Conservation (phyloP, 2,797 vertebrate species). For the Thalassophryne amazonica region DNA sequence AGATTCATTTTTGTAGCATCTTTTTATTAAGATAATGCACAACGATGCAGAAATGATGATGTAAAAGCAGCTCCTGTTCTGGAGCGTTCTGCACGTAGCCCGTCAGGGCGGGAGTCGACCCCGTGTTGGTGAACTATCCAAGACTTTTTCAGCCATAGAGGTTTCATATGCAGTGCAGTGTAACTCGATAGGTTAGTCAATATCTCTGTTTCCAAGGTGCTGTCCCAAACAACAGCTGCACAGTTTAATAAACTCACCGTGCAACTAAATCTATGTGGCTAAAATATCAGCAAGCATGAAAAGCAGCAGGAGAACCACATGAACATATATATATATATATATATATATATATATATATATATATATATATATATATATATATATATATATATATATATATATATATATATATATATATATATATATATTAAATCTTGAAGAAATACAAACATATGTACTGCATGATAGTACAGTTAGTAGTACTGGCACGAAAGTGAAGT, state of each 20-base stretch:
- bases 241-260: constrained; percentile 67
- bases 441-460: no score
- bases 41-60: no score
- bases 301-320: constrained; percentile 32
- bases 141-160: constrained; percentile 45
- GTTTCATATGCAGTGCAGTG: constrained; percentile 58
- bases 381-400: neutral
- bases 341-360: neutral
- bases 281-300: constrained; percentile 52
- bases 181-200: constrained; percentile 77
- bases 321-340: neutral
- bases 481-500: no score
- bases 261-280: constrained; percentile 55
- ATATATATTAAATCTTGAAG: neutral
- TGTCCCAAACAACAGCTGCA: constrained; percentile 84
- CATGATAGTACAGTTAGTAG: no score
- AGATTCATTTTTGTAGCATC: no score
- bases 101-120: constrained; percentile 21
- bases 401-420: neutral
- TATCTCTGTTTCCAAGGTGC: constrained; percentile 80
- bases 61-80: no score
- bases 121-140: constrained; percentile 54
- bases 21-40: no score
- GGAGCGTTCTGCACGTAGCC: constrained; percentile 14
- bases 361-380: neutral